Conservation (phyloP, 2,888 invertebrate species). For the Podabrus alpinus region DNA sequence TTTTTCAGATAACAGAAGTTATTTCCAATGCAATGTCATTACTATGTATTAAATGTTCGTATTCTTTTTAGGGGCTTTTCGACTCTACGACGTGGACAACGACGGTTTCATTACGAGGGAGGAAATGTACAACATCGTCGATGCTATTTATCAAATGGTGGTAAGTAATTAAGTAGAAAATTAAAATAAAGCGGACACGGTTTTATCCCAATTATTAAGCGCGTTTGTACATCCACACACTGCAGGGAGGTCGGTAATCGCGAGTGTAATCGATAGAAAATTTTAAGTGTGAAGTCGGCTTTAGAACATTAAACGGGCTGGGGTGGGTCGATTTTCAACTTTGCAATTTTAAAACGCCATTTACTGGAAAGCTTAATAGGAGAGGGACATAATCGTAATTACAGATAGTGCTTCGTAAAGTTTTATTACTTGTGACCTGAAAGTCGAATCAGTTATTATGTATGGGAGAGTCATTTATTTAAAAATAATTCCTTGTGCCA, state of each 20-base stretch:
- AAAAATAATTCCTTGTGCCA: background rate
- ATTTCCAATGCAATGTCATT: background rate
- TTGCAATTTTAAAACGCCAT: background rate
- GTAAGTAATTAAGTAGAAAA: slow-evolving; percentile 67
- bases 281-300: background rate
- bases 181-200: background rate
- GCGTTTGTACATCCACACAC: no score
- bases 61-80: slow-evolving; percentile 83
- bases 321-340: background rate
- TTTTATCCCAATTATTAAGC: background rate
- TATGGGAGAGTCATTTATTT: background rate
- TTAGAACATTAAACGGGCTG: background rate
- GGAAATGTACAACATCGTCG: slow-evolving; percentile 96
- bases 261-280: no score
- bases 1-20: background rate
- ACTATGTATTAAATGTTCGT: background rate
- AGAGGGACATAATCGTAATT: background rate
- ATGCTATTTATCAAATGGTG: slow-evolving; percentile 98
- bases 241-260: no score
- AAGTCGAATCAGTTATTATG: background rate
- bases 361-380: background rate
- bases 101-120: slow-evolving; percentile 94
- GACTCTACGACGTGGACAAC: slow-evolving; percentile 93
- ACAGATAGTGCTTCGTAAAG: background rate
- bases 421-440: background rate